Conservation (phyloP, 2,113 vertebrate species). For the Phrynocephalus versicolor region DNA sequence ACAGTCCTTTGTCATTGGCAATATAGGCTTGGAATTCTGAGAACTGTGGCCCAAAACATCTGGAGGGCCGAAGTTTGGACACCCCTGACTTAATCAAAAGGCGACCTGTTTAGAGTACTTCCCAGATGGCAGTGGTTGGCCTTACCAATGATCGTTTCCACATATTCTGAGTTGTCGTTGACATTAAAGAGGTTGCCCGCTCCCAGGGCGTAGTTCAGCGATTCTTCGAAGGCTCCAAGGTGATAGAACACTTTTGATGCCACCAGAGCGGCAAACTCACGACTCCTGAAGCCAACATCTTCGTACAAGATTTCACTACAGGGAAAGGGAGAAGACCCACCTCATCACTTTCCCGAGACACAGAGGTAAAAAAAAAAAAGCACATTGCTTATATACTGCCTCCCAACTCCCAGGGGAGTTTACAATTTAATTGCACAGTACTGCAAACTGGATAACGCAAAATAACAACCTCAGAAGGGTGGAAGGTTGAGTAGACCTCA, state of each 20-base stretch:
- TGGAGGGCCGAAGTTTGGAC: no score
- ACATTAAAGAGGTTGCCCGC: slow-evolving; percentile 99
- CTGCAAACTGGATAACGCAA: no score
- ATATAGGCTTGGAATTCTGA: no score
- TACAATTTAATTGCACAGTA: no score
- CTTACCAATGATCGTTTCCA: slow-evolving; percentile 98
- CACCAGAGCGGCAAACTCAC: slow-evolving; percentile 95
- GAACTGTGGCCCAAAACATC: no score
- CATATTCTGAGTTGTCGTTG: slow-evolving; percentile 96
- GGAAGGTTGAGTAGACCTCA: no score
- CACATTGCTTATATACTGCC: no score
- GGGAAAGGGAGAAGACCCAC: slow-evolving; percentile 24
- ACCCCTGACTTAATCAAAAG: not conserved
- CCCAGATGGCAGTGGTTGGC: not conserved
- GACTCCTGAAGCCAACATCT: slow-evolving; percentile 94
- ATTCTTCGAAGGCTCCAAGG: slow-evolving; percentile 97
- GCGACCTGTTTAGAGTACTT: slow-evolving; percentile 1
- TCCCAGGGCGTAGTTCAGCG: slow-evolving; percentile 95
- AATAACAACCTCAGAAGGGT: no score
- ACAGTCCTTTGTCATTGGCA: no score
- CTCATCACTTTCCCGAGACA: slow-evolving; percentile 15
- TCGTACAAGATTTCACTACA: slow-evolving; percentile 96
- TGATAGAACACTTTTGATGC: slow-evolving; percentile 99
- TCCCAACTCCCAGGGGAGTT: no score
- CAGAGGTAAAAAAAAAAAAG: no score